Percentiles rank a stretch among this genome's conserved stretches.
Evolutionary conservation across 2,113 vertebrate genomes (phyloP).

Genomic region (Rutilus rutilus): DNA sequence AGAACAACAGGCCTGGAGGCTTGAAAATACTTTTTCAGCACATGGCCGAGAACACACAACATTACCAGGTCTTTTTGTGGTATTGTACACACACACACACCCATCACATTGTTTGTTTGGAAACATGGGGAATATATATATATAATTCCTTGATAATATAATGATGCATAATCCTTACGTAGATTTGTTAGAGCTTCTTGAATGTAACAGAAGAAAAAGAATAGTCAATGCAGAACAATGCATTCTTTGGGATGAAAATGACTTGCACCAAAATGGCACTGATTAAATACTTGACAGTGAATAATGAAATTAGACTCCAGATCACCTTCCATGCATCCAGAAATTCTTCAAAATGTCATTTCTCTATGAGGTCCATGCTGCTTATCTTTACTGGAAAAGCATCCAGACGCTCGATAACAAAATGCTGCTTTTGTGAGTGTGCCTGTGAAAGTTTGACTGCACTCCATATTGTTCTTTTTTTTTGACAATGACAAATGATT

Average conservation of each 20-base stretch:
- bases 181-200: not conserved
- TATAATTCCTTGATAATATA: too few relatives aligned
- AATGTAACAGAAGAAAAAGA: not conserved
- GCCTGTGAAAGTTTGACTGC: conserved; percentile 89
- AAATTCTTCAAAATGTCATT: not conserved
- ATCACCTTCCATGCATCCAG: not conserved
- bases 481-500: conserved; percentile 91
- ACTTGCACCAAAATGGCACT: not conserved
- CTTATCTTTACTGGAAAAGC: conserved; percentile 20
- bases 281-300: not conserved
- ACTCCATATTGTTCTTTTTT: conserved; percentile 80
- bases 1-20: conserved; percentile 21
- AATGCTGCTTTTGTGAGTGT: conserved; percentile 86
- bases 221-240: not conserved
- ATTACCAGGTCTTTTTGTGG: not conserved
- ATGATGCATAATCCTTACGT: too few relatives aligned
- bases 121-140: not conserved
- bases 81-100: too few relatives aligned
- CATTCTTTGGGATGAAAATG: not conserved
- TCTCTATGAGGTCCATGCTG: not conserved
- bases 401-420: conserved; percentile 21
- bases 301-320: conserved; percentile 7
- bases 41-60: not conserved
- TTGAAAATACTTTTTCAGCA: conserved; percentile 4
- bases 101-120: not conserved